Evolutionary conservation across 2,797 vertebrate genomes (phyloP), one percentile per base, ranked within the genome.

Genomic region (Argyrosomus regius): DNA sequence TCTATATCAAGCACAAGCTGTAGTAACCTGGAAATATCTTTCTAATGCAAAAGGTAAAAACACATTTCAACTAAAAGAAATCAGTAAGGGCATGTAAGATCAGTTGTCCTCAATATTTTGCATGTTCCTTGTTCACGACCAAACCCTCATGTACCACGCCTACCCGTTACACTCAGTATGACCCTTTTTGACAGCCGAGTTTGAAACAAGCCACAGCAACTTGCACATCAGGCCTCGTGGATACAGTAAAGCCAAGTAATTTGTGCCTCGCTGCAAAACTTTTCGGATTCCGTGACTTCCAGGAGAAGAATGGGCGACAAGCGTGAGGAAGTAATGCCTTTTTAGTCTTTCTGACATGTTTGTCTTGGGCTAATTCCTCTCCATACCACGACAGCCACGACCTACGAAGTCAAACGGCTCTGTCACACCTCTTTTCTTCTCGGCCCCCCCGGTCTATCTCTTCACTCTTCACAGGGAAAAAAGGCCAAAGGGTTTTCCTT

Each of bases 321-420:
- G 68, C 49, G 43, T 66, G 80, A 50, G 76, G 35, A 58, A 77
- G 81, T 88, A 89, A 92, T 84, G 88, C 81, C 84, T 75, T 88
- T 39, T 90, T 82, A 80, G 77, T 78, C 72, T 60, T 18, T 68
- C 67, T 87, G 86, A 88, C 89, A 72, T 91, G 91, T 94, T 94
- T 93, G 90, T 88, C 88, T 91, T 24, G 78, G 60, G 79, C 84
- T 95, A 95, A 96, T 94, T 95, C 94, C 92, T 73, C 85, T 85
- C 88, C 82, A 84, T 79, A 18, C 65, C 78, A 54, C 80, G 87
- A 87, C 88, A 89, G 82, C 88, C 84, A 61, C 87, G 88, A 92
- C 88, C 92, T 61, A 80, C 78, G 75, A 78, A 90, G 86, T 91
- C 88, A 81, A 82, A 83, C 86, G 88, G 77, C 84, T 91, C 91